Conservation (phyloP, 2,888 invertebrate genomes). For the Orthosia incerta region DNA sequence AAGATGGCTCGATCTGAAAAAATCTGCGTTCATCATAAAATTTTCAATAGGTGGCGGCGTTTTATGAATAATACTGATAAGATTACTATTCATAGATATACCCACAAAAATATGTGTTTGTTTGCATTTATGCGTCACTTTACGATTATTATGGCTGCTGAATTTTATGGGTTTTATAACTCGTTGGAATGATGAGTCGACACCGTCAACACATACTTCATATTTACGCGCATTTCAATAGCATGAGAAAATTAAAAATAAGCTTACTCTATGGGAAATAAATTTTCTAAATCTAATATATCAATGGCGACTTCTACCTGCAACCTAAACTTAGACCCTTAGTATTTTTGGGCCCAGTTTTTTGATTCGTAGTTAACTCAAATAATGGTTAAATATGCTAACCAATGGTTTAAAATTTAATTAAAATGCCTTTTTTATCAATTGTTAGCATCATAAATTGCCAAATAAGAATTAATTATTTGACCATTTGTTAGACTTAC, state of each 20-base stretch:
- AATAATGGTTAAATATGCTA: too few species aligned
- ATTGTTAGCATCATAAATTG: too few species aligned
- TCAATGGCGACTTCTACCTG: too few species aligned
- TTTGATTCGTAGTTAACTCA: too few species aligned
- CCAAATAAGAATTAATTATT: too few species aligned
- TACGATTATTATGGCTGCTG: constrained; percentile 19
- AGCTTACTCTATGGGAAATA: neutral
- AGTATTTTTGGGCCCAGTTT: neutral
- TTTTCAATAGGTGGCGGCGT: neutral
- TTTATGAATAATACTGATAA: constrained; percentile 18
- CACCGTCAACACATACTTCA: constrained; percentile 10
- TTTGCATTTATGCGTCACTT: constrained; percentile 19
- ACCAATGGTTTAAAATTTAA: too few species aligned
- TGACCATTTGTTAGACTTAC: too few species aligned
- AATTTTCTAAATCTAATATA: too few species aligned
- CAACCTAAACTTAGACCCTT: too few species aligned
- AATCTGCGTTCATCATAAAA: constrained; percentile 22
- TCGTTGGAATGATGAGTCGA: neutral
- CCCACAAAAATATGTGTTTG: constrained; percentile 32
- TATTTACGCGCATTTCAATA: neutral
- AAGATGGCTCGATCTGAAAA: constrained; percentile 8
- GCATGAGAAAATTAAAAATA: constrained; percentile 7
- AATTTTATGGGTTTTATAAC: constrained; percentile 31
- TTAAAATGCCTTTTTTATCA: too few species aligned
- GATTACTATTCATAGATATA: constrained; percentile 22